phyloP scores from a whole-genome alignment of 2,113 vertebrate genomes.

The Caracal caracal region DNA sequence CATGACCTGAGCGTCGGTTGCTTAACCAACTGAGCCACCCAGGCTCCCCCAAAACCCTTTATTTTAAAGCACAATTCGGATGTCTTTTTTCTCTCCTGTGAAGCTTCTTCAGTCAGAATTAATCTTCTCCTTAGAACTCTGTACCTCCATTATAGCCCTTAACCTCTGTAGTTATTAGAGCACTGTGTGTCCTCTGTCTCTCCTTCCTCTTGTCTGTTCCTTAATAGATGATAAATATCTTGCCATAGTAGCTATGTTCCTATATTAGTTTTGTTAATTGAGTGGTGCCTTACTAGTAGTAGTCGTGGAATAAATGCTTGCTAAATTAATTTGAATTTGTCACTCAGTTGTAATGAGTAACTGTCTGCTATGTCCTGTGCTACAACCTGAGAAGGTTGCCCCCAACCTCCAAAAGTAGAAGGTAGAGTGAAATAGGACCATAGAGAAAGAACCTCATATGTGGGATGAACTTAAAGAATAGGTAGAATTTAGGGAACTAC shows the following conservation, averaged over 20 bases:
- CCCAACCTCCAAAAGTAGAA: neutral
- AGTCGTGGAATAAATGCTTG: neutral
- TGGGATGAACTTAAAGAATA: neutral
- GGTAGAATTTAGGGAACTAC: neutral
- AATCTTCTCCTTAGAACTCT: neutral
- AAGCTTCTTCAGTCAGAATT: neutral
- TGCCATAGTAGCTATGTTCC: neutral
- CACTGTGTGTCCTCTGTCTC: neutral
- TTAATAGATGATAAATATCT: neutral
- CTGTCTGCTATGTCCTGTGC: neutral
- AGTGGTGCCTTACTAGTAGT: neutral
- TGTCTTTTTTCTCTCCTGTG: neutral
- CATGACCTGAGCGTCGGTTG: no score
- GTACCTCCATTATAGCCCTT: neutral
- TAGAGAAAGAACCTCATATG: neutral
- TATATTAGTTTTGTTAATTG: neutral
- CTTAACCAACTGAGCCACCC: no score
- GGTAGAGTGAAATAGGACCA: neutral
- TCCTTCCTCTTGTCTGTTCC: neutral
- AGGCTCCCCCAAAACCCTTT: no score
- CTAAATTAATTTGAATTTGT: constrained; percentile 18
- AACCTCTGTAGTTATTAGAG: neutral
- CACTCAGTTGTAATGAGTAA: neutral
- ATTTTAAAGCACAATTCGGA: neutral
- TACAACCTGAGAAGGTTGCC: neutral